Evolutionary conservation across 2,888 invertebrate species (phyloP).

Genomic region (Dorcus parallelipipedus): DNA sequence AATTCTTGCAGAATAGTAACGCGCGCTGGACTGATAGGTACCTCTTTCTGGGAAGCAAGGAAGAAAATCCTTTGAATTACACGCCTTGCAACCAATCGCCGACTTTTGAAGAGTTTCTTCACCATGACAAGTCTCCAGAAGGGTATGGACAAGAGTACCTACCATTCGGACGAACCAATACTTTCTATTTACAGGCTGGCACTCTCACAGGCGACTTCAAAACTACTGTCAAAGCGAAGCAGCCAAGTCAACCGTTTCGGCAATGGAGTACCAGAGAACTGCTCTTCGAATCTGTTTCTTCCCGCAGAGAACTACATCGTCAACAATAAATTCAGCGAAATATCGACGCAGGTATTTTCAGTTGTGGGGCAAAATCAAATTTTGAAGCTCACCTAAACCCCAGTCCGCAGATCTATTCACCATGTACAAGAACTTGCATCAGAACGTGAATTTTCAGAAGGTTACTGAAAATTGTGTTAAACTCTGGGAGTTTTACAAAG

Average conservation of each 20-base stretch:
- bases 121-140: slow-evolving; percentile 32
- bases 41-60: slow-evolving; percentile 54
- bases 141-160: slow-evolving; percentile 3
- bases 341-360: slow-evolving; percentile 17
- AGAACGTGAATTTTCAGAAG: slow-evolving; percentile 19
- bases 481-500: slow-evolving; percentile 39
- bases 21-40: slow-evolving; percentile 55
- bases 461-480: slow-evolving; percentile 38
- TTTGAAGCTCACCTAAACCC: not conserved
- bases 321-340: slow-evolving; percentile 17
- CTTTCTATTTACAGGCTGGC: slow-evolving; percentile 2
- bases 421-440: slow-evolving; percentile 13
- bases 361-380: not conserved
- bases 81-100: slow-evolving; percentile 42
- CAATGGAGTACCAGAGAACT: slow-evolving; percentile 50
- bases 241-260: slow-evolving; percentile 54
- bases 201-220: not conserved
- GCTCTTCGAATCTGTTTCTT: slow-evolving; percentile 47
- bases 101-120: slow-evolving; percentile 39
- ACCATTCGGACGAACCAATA: too few relatives aligned
- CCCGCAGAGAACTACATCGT: slow-evolving; percentile 37
- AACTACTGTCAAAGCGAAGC: slow-evolving; percentile 63
- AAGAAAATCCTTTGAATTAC: slow-evolving; percentile 44
- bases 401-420: slow-evolving; percentile 25
- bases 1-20: slow-evolving; percentile 7